Evolutionary conservation across 2,888 invertebrate genomes (phyloP).

Genomic region (Caenorhabditis sp.): DNA sequence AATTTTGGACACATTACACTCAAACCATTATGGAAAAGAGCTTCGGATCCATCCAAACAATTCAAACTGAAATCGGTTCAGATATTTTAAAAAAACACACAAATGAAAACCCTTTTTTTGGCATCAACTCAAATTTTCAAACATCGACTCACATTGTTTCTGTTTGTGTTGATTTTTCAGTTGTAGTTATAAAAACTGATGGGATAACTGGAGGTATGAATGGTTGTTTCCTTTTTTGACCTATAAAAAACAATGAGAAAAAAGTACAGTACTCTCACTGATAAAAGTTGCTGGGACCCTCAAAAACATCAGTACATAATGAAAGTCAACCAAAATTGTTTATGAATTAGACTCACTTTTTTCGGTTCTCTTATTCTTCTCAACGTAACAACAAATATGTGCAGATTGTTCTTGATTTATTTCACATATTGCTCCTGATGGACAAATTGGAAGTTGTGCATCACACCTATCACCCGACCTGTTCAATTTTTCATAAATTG

Average conservation of each 20-base stretch:
- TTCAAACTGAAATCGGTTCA: conserved; percentile 15
- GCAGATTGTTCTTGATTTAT: conserved; percentile 17
- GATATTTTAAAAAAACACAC: too few species aligned
- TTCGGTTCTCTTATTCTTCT: background rate
- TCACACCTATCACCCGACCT: conserved; percentile 29
- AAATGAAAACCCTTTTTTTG: too few species aligned
- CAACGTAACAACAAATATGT: conserved; percentile 18
- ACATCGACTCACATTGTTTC: conserved; percentile 2
- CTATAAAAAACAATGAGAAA: conserved; percentile 6
- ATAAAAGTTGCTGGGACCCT: too few species aligned
- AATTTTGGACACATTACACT: conserved; percentile 41
- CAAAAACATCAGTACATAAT: too few species aligned
- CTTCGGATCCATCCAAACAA: conserved; percentile 36
- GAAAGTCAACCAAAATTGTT: too few species aligned
- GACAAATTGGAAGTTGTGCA: conserved; percentile 21
- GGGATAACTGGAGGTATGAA: too few species aligned
- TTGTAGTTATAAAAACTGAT: too few species aligned
- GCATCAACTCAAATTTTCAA: too few species aligned
- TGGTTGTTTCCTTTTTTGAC: too few species aligned
- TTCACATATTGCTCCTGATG: conserved; percentile 19
- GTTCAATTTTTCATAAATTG: background rate
- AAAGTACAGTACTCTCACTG: too few species aligned
- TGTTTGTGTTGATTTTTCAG: background rate
- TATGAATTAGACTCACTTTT: background rate
- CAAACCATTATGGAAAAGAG: conserved; percentile 29